Base-by-base conservation (phyloP, 2,113 vertebrate genomes). In the Psilopogon haemacephalus region DNA sequence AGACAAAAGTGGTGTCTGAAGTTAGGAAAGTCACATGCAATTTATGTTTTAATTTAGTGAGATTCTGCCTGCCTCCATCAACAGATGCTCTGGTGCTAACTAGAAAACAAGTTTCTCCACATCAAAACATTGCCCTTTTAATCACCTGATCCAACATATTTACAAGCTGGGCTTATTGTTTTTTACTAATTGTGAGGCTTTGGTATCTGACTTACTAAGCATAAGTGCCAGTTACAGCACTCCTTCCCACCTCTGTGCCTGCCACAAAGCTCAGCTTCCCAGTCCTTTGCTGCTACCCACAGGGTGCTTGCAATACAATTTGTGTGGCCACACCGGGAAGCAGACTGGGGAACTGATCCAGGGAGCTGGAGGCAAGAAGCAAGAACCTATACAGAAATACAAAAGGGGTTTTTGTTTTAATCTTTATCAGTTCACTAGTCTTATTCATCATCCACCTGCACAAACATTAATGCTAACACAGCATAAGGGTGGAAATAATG, bases 1-100 rank as follows among this genome's bases (percentile, higher is more conserved):
- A 67, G 32, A 55, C 0, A 0, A 56, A 72, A 86, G 42, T 0
- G 0, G 27, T 52, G 40, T 21, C 56, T 0, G 0, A 38, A 3
- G 10, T 1, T 65, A 20, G 15, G 52, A 85, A 76, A 50, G 55
- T 52, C 56, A 80, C 1, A 0, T 28, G 26, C 15, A 90, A 81
- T 60, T 77, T 33, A 50, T 24, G 9, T 48, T 79, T 86, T 79
- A 24, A 55, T 67, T 86, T 42, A 84, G 28, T 44, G n/a, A 84
- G 20, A 86, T 50, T 27, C 60, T 77, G 68, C 83, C 72, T 93
- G 90, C 83, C 80, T 64, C 62, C 72, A 90, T 72, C 42, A 94
- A 88, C 42, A 77, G 79, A 89, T 91, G 78, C 55, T 69, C 55
- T 33, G 19, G 46, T 70, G 64, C 35, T 95, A 89, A 84, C 1